Conservation (phyloP, 2,888 invertebrate genomes). For the Rotaria macrura region DNA sequence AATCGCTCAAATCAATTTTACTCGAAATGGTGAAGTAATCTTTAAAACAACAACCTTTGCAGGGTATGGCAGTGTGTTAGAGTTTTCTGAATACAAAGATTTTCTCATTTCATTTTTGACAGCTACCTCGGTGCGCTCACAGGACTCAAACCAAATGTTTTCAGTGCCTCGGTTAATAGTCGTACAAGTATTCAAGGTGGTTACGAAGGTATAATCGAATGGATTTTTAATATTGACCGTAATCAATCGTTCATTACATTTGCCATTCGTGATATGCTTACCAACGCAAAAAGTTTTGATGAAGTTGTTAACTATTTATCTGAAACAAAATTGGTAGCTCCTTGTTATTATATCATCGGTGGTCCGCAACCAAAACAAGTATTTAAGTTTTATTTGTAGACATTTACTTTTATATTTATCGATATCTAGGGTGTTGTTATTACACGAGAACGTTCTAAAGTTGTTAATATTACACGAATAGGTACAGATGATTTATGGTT, state of each 20-base stretch:
- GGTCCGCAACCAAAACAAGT: slow-evolving; percentile 30
- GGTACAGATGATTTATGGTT: slow-evolving; percentile 35
- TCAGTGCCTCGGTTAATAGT: slow-evolving; percentile 52
- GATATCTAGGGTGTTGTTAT: slow-evolving; percentile 50
- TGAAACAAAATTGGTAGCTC: slow-evolving; percentile 23
- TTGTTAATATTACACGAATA: slow-evolving; percentile 25
- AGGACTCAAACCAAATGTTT: slow-evolving; percentile 51
- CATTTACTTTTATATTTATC: neutral
- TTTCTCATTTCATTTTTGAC: no score
- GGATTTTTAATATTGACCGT: slow-evolving; percentile 29
- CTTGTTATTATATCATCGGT: slow-evolving; percentile 30
- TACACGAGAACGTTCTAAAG: slow-evolving; percentile 45
- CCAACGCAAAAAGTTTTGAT: slow-evolving; percentile 20
- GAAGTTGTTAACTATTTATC: slow-evolving; percentile 24
- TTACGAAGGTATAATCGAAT: slow-evolving; percentile 47
- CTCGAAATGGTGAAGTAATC: slow-evolving; percentile 46
- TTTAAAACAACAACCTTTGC: slow-evolving; percentile 54
- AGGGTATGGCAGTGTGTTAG: slow-evolving; percentile 36
- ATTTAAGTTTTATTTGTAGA: neutral
- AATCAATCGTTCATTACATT: slow-evolving; percentile 32
- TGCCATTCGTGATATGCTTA: slow-evolving; percentile 23
- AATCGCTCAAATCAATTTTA: slow-evolving; percentile 52
- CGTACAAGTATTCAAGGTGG: slow-evolving; percentile 54
- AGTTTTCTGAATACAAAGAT: no score
- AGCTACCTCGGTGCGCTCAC: slow-evolving; percentile 55